Evolutionary conservation across 1,140 invertebrate genomes (phyloP), one percentile per base, ranked within the genome.

Genomic region (Cecropterus lyciades): DNA sequence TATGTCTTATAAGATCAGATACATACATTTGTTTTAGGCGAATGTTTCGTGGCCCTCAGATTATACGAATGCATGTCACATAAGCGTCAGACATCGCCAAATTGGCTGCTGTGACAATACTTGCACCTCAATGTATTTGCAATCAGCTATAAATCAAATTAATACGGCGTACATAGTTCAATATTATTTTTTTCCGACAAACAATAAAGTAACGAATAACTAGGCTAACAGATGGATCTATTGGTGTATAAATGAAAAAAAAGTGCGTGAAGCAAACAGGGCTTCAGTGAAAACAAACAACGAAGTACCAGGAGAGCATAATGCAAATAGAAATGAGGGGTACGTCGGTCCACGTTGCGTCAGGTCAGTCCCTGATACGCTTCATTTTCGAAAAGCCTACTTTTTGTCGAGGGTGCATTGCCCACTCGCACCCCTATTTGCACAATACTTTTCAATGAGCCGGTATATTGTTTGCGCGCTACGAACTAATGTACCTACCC

Each of bases 401-500:
- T 80, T 86, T 87, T 80, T 73, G 67, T 67, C 37, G 72, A 82
- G 78, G 77, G 80, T 70, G 74, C 70, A 72, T 69, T 66, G 70
- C 67, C 64, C 66, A 48, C 33, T 56, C 15, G 57, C 67, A 67
- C 80, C 79, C 82, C 79, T 87, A 75, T 86, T 87, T 87, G 82
- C 76, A 66, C 78, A 78, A 84, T 87, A 86, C 82, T 86, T 82
- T 85, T 79, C 82, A 87, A 87, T 84, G 81, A 76, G 77, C 75
- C 49, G 56, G 49, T 65, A 62, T 40, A 67, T 65, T 64, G 59
- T 48, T 55, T 63, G 48, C 63, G 57, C 64, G 51, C 53, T 56
- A 43, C 57, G 27, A 46, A 60, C 57, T 60, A 60, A 60, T 60
- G 57, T 60, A 48, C 65, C 55, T 60, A 48, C 65, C 55, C 46